These are phyloP conservation scores for Platycheirus rosarum DNA, from an alignment of 2,888 invertebrate species.

Conservation along the genomic window DNA sequence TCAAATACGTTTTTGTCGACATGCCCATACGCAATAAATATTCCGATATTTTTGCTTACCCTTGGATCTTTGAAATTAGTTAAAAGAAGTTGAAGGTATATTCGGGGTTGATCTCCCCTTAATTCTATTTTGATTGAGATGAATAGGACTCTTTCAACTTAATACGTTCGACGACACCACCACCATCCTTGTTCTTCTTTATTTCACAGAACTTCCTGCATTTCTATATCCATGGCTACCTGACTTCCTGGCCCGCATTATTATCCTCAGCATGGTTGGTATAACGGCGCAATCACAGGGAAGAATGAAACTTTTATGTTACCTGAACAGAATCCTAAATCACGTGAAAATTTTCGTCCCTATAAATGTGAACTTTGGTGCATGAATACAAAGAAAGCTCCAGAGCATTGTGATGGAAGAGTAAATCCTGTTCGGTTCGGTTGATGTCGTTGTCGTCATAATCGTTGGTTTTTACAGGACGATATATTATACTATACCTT, in stretches of 20 bases:
- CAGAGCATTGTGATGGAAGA: conserved; percentile 28
- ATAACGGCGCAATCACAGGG: conserved; percentile 9
- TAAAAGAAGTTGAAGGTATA: no score
- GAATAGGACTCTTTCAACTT: conserved; percentile 67
- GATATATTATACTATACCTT: background rate
- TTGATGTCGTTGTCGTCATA: conserved; percentile 9
- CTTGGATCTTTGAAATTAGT: no score
- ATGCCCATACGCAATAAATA: no score
- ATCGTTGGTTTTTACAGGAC: conserved; percentile 1
- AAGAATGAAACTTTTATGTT: conserved; percentile 38
- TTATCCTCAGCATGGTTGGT: background rate
- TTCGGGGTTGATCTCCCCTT: conserved; percentile 24
- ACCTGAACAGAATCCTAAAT: conserved; percentile 72
- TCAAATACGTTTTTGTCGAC: no score
- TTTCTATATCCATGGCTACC: conserved; percentile 4
- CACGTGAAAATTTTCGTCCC: conserved; percentile 70
- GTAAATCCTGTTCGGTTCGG: conserved; percentile 41
- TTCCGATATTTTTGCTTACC: no score
- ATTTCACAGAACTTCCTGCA: background rate
- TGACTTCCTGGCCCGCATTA: conserved; percentile 27
- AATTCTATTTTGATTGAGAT: conserved; percentile 69
- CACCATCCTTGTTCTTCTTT: background rate
- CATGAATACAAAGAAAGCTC: conserved; percentile 13
- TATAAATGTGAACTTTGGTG: conserved; percentile 58
- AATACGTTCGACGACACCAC: conserved; percentile 30